Conservation (phyloP, 2,888 invertebrate species). For the Isotomurus palustris region DNA sequence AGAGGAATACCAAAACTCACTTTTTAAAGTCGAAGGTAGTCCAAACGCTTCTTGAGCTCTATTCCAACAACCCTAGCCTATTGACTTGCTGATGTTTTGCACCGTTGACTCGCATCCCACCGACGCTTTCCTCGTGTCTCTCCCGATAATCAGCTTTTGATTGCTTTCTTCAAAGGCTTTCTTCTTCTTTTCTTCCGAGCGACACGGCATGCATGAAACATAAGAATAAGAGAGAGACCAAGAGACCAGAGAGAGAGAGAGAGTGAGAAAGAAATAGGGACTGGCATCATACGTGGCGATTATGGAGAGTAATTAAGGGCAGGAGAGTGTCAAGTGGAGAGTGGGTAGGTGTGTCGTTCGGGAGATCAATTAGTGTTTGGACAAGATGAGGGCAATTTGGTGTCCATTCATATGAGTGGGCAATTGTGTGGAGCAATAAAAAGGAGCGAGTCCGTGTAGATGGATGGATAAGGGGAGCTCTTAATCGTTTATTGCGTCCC, state of each 20-base stretch:
- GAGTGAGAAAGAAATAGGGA: no score
- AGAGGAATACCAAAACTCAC: conserved; percentile 30
- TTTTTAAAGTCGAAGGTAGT: no score
- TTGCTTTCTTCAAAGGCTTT: no score
- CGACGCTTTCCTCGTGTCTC: conserved; percentile 7
- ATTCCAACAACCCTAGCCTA: background rate
- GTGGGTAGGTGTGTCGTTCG: conserved; percentile 16
- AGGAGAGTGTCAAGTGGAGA: conserved; percentile 13
- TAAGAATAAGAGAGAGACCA: no score
- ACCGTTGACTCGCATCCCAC: conserved; percentile 14
- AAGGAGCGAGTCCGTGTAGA: conserved; percentile 37
- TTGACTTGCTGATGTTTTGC: conserved; percentile 19
- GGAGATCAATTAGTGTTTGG: conserved; percentile 39
- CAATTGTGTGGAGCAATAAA: conserved; percentile 15
- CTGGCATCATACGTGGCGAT: no score
- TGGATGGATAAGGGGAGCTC: no score
- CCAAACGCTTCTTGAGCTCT: background rate
- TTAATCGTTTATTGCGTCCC: conserved; percentile 45
- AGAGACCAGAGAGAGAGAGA: no score
- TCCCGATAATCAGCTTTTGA: background rate
- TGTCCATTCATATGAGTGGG: background rate
- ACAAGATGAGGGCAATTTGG: conserved; percentile 34
- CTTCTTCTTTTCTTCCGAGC: no score
- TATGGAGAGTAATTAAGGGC: no score
- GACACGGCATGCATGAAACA: no score